Evolutionary conservation across 92 coral and sea anemone genomes (phyloP), one percentile per base, ranked within the genome.

Genomic region (Scolanthus callimorphus): DNA sequence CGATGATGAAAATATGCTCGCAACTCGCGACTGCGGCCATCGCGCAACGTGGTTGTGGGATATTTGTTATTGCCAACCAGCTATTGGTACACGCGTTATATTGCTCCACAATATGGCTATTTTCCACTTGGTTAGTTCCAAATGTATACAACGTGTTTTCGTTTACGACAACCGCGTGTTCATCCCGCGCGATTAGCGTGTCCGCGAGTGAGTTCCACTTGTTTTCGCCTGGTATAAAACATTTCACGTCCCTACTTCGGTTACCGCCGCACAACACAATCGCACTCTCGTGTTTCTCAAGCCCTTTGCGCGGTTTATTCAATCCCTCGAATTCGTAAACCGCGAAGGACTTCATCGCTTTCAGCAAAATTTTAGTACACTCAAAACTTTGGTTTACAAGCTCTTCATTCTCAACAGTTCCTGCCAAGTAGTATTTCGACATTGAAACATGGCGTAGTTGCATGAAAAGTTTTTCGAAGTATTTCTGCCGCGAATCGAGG

Each of bases 241-340:
- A 82, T 15, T 67, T 65, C n/a, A 86, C 90, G 26, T 82, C 89
- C 53, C 62, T 74, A 41, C 89, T 69, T 28, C 80, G 54, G 55
- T 76, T 77, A 1, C 95, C 85, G 6, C 92, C 89, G 65, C 89
- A 77, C 66, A 84, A 71, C 13, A 82, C 75, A 25, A 86, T 65
- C 17, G 64, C 85, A 51, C 76, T 70, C 38, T 73, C 63, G 39
- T 81, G 68, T 39, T 71, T 67, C 60, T 65, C 52, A 15, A 83
- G 62, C 23, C 39, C 68, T 31, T 74, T 76, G 26, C 72, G 30
- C 0, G 78, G 70, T 17, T 69, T 62, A 39, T 71, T 63, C 11
- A 26, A 51, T 19, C 60, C 81, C 8, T 74, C 80, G 29, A 68
- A 51, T 21, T 69, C 71, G 38, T 69, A 57, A 20, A 71, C 50